Conservation (phyloP, 2,113 vertebrate genomes). For the Alligator sinensis region DNA sequence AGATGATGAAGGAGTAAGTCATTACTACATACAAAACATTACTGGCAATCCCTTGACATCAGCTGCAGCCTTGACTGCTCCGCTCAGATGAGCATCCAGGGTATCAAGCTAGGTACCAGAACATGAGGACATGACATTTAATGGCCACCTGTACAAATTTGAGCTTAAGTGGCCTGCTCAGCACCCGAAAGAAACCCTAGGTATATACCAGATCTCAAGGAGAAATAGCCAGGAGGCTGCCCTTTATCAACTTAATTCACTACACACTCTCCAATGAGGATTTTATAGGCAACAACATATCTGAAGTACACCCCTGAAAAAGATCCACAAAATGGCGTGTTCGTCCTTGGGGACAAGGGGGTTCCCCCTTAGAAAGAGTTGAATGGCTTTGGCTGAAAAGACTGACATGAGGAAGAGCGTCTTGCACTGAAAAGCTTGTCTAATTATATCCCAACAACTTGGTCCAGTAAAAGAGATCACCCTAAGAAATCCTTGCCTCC, state of each 20-base stretch:
- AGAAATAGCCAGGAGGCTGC: no score
- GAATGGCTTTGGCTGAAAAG: not conserved
- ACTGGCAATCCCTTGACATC: no score
- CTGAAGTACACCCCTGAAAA: no score
- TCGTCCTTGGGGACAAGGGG: not conserved
- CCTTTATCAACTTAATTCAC: not conserved
- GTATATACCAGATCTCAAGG: no score
- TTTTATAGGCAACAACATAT: no score
- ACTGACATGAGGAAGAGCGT: not conserved
- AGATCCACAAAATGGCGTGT: not conserved
- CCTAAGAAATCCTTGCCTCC: no score
- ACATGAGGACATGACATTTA: not conserved
- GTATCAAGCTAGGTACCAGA: not conserved
- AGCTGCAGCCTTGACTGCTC: no score
- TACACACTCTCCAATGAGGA: not conserved
- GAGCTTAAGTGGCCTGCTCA: not conserved
- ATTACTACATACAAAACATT: no score
- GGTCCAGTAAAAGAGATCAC: no score
- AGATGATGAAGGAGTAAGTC: no score
- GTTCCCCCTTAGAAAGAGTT: not conserved
- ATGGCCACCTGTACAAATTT: not conserved
- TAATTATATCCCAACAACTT: not conserved
- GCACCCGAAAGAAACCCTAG: accelerated
- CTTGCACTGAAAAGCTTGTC: no score
- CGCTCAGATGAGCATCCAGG: not conserved